Evolutionary conservation across 2,113 vertebrate species (phyloP), one percentile per base, ranked within the genome.

Genomic region (Tyto alba): DNA sequence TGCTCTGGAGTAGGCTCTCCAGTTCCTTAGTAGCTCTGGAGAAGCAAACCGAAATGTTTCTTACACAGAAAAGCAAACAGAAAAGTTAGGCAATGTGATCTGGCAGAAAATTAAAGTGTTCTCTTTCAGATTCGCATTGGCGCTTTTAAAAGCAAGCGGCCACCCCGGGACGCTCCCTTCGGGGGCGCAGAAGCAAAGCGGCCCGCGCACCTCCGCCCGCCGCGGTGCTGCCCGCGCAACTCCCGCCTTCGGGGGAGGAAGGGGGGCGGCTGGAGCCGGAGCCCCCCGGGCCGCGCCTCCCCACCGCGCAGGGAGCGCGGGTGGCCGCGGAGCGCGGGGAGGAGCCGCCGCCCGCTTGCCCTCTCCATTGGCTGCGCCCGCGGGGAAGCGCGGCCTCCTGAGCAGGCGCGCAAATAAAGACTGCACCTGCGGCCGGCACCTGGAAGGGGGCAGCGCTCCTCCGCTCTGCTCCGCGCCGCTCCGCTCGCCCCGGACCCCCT

Each of bases 351-450:
- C 21, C 21, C 66, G 6, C 30, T 7, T 7, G 50, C 53, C 80
- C 67, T 80, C 87, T 67, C 80, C 82, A 98, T 98, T 97, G 98
- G 98, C n/a, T 95, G 76, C 48, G 92, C 59, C 55, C 7, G 59
- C 94, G 95, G 95, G 96, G 72, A 89, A 97, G 89, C 75, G 29
- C 96, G 96, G 95, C 93, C 97, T 79, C 25, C 63, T 47, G 53
- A 60, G 64, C 83, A 71, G 85, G 93, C 76, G 93, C 93, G 93
- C 97, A 97, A 97, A 98, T 98, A 98, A 96, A 97, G 96, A 95
- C 63, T 47, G 36, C 69, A 73, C 69, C 69, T 73, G 69, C 43
- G 38, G 69, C 40, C 36, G 13, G 15, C 69, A 55, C 69, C 69
- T 40, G 50, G 52, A 29, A 55, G 52, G 52, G 52, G 23, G 47